Conservation (phyloP, 2,888 invertebrate species). For the Mesorhabditis sp. region DNA sequence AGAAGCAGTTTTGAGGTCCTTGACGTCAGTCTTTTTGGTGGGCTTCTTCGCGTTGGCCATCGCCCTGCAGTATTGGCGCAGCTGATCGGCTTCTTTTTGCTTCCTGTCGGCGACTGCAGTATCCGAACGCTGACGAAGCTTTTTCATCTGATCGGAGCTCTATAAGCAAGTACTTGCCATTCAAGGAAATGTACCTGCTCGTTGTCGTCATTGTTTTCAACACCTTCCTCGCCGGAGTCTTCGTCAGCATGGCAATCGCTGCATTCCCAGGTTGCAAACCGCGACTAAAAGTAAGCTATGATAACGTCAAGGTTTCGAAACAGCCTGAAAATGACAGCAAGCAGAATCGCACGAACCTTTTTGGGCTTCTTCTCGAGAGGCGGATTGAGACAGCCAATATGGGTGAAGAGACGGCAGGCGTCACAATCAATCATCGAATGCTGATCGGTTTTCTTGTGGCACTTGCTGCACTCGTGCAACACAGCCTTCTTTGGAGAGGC, state of each 20-base stretch:
- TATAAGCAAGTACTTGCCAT: too few species aligned
- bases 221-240: neutral
- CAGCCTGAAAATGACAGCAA: neutral
- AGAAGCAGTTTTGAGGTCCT: too few species aligned
- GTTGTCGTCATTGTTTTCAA: neutral
- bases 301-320: too few species aligned
- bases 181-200: neutral
- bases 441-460: slow-evolving; percentile 74
- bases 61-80: too few species aligned
- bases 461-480: neutral
- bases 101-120: neutral
- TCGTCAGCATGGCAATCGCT: slow-evolving; percentile 1
- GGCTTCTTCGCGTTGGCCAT: too few species aligned
- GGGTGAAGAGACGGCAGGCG: slow-evolving; percentile 85
- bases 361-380: slow-evolving; percentile 89
- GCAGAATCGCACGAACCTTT: slow-evolving; percentile 68
- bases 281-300: neutral
- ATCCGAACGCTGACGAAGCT: neutral
- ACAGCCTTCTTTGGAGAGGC: neutral
- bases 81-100: too few species aligned
- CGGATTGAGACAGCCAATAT: slow-evolving; percentile 87
- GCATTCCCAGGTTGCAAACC: neutral
- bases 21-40: too few species aligned
- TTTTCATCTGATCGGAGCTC: neutral
- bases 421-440: slow-evolving; percentile 91